Conservation (phyloP, 2,888 invertebrate genomes). For the Nycteola revayana region DNA sequence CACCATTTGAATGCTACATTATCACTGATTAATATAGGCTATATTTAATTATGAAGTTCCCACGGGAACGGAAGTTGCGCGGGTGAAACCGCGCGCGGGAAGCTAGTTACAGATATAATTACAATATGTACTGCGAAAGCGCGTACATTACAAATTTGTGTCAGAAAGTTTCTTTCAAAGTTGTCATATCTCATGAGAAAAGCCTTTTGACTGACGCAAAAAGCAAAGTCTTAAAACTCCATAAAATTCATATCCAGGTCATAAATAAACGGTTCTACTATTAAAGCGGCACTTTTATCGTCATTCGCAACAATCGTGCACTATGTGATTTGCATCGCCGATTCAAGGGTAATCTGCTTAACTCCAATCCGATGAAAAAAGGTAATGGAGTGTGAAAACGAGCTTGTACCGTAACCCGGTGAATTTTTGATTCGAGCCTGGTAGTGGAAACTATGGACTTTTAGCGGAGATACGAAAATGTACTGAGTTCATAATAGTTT, state of each 20-base stretch:
- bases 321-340: conserved; percentile 49
- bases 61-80: too few species aligned
- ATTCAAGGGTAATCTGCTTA: conserved; percentile 65
- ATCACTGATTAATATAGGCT: too few species aligned
- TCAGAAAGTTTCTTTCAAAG: too few species aligned
- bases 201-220: too few species aligned
- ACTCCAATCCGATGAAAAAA: conserved; percentile 57
- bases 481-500: conserved; percentile 9
- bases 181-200: too few species aligned
- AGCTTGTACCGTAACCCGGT: conserved; percentile 27
- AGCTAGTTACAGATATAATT: too few species aligned
- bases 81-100: too few species aligned
- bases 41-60: too few species aligned
- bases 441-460: conserved; percentile 16
- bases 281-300: conserved; percentile 25
- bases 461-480: conserved; percentile 10
- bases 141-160: too few species aligned
- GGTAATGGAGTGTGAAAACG: conserved; percentile 64
- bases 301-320: conserved; percentile 28
- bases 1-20: too few species aligned
- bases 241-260: conserved; percentile 21
- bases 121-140: too few species aligned
- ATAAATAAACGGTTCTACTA: conserved; percentile 11
- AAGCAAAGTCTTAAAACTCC: conserved; percentile 11
- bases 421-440: conserved; percentile 25